Conservation (phyloP, 2,113 vertebrate genomes). For the Pseudorectes ferrugineus region DNA sequence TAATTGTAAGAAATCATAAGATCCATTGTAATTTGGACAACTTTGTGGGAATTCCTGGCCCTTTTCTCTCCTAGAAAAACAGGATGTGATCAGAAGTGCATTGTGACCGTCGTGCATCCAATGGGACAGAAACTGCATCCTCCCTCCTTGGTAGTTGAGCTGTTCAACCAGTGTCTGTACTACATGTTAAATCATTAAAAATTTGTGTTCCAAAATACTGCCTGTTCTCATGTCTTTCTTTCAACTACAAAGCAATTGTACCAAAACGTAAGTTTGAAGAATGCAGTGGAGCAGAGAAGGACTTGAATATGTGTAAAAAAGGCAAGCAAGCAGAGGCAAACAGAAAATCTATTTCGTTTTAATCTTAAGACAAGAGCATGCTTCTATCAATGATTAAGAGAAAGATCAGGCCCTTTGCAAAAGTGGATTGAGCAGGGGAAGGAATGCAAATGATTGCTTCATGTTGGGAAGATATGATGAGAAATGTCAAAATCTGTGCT, state of each 20-base stretch:
- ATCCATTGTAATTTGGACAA: not conserved
- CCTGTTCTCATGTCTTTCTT: not conserved
- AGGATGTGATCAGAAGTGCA: not conserved
- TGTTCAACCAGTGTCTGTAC: not conserved
- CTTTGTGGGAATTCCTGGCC: not conserved
- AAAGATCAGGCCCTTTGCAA: not conserved
- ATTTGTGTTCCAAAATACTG: not conserved
- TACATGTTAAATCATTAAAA: not conserved
- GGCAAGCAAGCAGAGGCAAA: not conserved
- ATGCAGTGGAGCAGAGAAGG: not conserved
- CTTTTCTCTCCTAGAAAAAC: not conserved
- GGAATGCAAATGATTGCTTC: not conserved
- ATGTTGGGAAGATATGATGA: not conserved
- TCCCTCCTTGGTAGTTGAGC: not conserved
- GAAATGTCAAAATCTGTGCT: not conserved
- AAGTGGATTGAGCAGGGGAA: not conserved
- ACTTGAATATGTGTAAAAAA: not conserved
- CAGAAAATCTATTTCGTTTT: not conserved
- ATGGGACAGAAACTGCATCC: not conserved
- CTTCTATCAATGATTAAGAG: not conserved
- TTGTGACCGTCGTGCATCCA: not conserved
- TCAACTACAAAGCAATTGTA: not conserved
- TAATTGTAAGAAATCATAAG: not conserved
- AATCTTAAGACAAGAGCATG: not conserved
- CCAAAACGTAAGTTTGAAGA: not conserved